Base-by-base conservation (phyloP, 2,888 invertebrate species). In the Macroteleia sp. region DNA sequence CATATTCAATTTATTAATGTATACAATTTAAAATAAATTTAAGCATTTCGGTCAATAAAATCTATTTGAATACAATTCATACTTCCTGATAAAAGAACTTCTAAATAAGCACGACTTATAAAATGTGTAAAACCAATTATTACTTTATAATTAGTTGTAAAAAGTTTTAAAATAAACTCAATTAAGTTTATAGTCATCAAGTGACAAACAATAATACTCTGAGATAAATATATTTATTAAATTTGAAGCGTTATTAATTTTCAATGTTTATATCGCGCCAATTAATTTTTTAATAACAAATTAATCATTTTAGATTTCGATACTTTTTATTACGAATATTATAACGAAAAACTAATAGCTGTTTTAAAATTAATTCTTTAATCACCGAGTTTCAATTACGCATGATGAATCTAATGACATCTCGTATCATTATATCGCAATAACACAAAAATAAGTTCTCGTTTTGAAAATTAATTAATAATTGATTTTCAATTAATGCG, bases 401-500 rank as follows among this genome's bases (percentile, higher is more conserved):
- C n/a, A n/a, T n/a, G n/a, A n/a, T n/a, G n/a, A n/a, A n/a, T n/a
- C n/a, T 46, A 57, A 67, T 67, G 16, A 25, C 19, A 1, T 5
- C 8, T 0, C 34, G 9, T 6, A 41, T 52, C 41, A 69, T 56
- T 48, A 69, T 69, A 46, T 34, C 6, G 36, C 48, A 69, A 69
- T 57, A 4, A 57, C 22, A 14, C 17, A 56, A 46, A 56, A 69
- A 48, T 69, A 57, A 48, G 32, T 28, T 16, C 41, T 16, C 19
- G 25, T 10, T 34, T 36, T 28, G 14, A 9, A 70, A 70, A 52
- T 69, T 54, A 54, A 70, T 61, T 70, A 50, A 42, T 39, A 59
- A 59, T 59, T 70, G 59, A 70, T 61, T 52, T 59, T 36, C 44
- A 70, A 70, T 61, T 52, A 70, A 70, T 59, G 69, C 42, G 50